phyloP scores from a whole-genome alignment of 2,888 invertebrate species.

The Melanotus villosus region DNA sequence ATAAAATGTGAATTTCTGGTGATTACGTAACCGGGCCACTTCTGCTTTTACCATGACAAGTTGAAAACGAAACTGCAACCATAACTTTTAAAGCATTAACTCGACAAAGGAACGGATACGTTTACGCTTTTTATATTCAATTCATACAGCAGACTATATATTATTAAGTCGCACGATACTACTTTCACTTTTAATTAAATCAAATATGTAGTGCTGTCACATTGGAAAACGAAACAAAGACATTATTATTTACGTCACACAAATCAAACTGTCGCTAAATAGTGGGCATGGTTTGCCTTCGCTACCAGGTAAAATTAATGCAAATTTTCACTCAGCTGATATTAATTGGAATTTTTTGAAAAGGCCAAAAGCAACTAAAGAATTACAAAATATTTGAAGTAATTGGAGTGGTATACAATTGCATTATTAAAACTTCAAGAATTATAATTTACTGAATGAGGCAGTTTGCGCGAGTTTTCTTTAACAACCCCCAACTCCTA shows the following conservation, averaged over 20 bases:
- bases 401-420: too few relatives aligned
- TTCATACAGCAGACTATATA: neutral
- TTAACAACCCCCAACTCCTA: too few relatives aligned
- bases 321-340: too few relatives aligned
- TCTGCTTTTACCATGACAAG: neutral
- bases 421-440: too few relatives aligned
- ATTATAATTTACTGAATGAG: too few relatives aligned
- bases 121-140: neutral
- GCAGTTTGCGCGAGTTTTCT: too few relatives aligned
- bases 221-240: constrained; percentile 9
- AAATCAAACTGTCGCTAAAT: neutral
- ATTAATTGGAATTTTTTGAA: too few relatives aligned
- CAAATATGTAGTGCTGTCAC: constrained; percentile 9
- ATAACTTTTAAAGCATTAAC: neutral
- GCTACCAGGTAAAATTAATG: too few relatives aligned
- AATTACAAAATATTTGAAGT: too few relatives aligned
- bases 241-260: constrained; percentile 23
- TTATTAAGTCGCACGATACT: neutral
- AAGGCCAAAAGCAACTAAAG: too few relatives aligned
- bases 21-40: too few relatives aligned
- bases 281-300: constrained; percentile 3
- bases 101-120: neutral
- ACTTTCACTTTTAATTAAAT: constrained; percentile 25
- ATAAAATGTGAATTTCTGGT: too few relatives aligned
- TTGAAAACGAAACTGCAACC: neutral